Evolutionary conservation across 1,140 invertebrate species (phyloP), one percentile per base, ranked within the genome.

Genomic region (Nylanderia fulva): DNA sequence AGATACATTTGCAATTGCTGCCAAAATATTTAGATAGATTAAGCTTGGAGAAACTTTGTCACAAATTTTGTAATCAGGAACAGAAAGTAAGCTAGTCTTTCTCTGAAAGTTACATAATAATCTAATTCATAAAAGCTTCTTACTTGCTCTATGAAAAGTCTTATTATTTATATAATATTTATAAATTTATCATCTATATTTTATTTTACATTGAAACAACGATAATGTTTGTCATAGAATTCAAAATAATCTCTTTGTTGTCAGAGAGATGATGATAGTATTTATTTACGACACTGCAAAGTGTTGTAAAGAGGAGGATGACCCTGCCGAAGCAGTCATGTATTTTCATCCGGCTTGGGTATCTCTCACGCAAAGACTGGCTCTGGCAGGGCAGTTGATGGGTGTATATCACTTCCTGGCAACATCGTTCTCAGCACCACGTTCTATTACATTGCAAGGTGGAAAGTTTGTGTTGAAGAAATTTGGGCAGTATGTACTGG

Each of bases 291-390:
- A 98, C 94, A 97, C 96, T n/a, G 95, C 96, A 91, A 96, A 96
- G 90, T 97, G 97, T 92, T 95, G 96, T 88, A 95, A 96, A 52
- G 98, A 98, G 93, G 97, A 97, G 85, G 97, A 98, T 93, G 98
- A 98, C 94, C 97, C 97, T n/a, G 96, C 97, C 69, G 96, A 97
- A 66, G 97, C 98, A 21, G 97, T 98, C 69, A 94, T 98, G n/a
- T 98, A 98, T 91, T 98, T 98, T 93, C 97, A 98, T 94, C 98
- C 98, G 2, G 96, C 96, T 45, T 98, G 98, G 97, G 97, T 98
- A 11, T 97, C 97, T 0, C 97, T 97, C 83, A 96, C 97, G 5
- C 97, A 98, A 92, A 96, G 97, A 90, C 95, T 97, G 85, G 97
- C 97, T 21, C 93, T 98, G 0, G 98, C 97, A 92, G 97, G 97